Base-by-base conservation (phyloP, 2,888 invertebrate species). In the Diarsia dahlii region DNA sequence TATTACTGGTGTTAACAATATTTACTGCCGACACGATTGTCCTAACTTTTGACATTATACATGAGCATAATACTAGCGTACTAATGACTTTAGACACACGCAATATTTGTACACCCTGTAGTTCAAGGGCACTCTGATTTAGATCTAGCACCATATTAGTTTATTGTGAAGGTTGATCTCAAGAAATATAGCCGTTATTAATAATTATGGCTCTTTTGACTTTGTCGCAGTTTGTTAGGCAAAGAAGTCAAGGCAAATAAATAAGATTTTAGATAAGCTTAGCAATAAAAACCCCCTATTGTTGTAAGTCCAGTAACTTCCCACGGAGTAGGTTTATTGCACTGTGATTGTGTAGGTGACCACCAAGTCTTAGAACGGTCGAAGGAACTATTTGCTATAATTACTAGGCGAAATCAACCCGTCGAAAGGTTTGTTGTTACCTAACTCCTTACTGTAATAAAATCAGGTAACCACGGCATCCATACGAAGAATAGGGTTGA, bases 61-160 rank as follows among this genome's bases (percentile, higher is more conserved):
- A 80, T 65, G 72, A 80, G 73, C 78, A 80, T 73, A 77, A 78
- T 81, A 62, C 76, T 69, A 63, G 70, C 76, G 74, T 80, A 79
- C 85, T 88, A 89, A 89, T 86, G 87, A 87, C 68, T 50, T 20
- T 62, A 75, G 71, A 58, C 70, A 80, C 89, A 88, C 89, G 89
- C 86, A 81, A 85, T 80, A 82, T 77, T 81, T 82, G 64, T 54
- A 82, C 78, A 78, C 58, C 71, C 77, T 63, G 67, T 74, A 77
- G 84, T 88, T 84, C 88, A 88, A 88, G 88, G 88, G 28, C 76
- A 67, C 52, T 69, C 69, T 81, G 77, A 86, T 86, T 88, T 63
- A 66, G 75, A 86, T 86, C 80, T 82, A 62, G 75, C 56, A 72
- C 48, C 62, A 74, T 69, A 76, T 74, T 80, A 71, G 67, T 68